Evolutionary conservation across 2,113 vertebrate species (phyloP).

Genomic region (Capreolus pygargus): DNA sequence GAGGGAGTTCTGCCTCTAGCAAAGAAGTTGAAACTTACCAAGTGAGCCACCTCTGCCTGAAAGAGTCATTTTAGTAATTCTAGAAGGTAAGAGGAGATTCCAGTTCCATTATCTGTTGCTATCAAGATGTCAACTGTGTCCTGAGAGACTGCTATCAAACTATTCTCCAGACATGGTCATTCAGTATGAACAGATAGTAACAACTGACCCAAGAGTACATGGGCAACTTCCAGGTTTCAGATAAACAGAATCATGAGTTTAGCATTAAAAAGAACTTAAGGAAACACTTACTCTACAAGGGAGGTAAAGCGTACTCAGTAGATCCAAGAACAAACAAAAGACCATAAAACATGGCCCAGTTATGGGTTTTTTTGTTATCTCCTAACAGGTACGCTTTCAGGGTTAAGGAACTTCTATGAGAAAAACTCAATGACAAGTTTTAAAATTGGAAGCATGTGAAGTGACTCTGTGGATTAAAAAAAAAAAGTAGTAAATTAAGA

Average conservation of each 20-base stretch:
- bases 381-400: neutral
- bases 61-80: neutral
- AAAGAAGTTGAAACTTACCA: conserved; percentile 39
- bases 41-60: neutral
- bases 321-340: neutral
- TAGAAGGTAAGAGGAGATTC: conserved; percentile 12
- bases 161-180: conserved; percentile 7
- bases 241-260: neutral
- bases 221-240: conserved; percentile 12
- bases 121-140: conserved; percentile 36
- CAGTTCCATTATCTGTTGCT: conserved; percentile 12
- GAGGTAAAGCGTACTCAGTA: neutral
- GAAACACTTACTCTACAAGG: neutral
- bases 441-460: neutral
- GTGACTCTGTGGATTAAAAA: neutral
- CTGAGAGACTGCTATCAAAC: conserved; percentile 39
- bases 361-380: neutral
- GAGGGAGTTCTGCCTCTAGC: neutral
- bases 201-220: conserved; percentile 32
- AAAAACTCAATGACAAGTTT: neutral
- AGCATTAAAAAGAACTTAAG: conserved; percentile 29
- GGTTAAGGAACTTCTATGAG: neutral
- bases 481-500: neutral
- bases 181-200: conserved; percentile 58
- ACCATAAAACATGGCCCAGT: neutral